Evolutionary conservation across 2,888 invertebrate species (phyloP).

Genomic region (Hypercompe scribonia): DNA sequence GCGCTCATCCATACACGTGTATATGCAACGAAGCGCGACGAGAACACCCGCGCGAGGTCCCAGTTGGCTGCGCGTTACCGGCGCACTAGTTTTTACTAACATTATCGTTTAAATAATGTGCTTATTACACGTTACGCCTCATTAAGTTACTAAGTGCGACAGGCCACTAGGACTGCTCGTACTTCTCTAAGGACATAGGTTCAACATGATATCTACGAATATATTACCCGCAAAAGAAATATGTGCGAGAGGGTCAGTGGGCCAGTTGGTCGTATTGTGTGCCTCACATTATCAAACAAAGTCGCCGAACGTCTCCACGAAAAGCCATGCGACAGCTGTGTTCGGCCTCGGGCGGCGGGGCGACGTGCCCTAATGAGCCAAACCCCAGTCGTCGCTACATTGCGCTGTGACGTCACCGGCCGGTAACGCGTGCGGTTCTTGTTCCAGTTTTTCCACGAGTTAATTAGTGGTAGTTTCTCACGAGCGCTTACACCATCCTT

Average conservation of each 20-base stretch:
- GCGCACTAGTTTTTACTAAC: background rate
- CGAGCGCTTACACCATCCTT: conserved; percentile 59
- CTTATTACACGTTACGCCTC: background rate
- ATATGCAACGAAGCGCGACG: conserved; percentile 8
- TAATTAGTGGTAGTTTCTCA: conserved; percentile 76
- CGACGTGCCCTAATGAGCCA: background rate
- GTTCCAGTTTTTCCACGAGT: conserved; percentile 56
- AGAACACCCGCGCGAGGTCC: background rate
- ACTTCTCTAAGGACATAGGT: background rate
- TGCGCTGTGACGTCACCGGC: background rate
- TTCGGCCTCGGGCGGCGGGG: background rate
- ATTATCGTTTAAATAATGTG: background rate
- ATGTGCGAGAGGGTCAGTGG: background rate
- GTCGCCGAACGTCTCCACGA: background rate
- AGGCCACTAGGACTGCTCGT: background rate
- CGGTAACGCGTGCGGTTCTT: conserved; percentile 20
- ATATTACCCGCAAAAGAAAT: background rate
- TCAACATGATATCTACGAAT: background rate
- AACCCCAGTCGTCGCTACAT: background rate
- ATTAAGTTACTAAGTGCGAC: background rate
- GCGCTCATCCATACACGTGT: conserved; percentile 22
- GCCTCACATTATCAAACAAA: background rate
- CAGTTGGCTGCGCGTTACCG: background rate
- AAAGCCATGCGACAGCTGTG: background rate
- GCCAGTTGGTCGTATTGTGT: background rate